Evolutionary conservation across 2,888 invertebrate species (phyloP), one percentile per base, ranked within the genome.

Genomic region (Drepana falcataria): DNA sequence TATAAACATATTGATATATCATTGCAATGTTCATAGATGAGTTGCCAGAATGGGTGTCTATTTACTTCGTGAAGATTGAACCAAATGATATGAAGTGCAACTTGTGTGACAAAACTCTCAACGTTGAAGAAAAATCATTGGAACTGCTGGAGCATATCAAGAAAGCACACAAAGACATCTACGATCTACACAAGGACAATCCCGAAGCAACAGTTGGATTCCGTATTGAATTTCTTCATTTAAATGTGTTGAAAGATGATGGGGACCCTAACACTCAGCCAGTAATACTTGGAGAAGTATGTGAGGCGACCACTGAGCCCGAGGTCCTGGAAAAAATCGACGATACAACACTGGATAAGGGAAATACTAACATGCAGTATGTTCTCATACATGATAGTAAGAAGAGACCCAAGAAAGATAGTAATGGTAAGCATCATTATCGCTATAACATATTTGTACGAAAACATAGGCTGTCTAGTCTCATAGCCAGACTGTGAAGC

Each of bases 141-240:
- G 71, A 76, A 34, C 65, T 85, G 1, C 47, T 85, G 2, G 64
- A 79, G 0, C 90, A 90, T 56, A 73, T 90, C 48, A 74, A 77
- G 60, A 48, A 49, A 1, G 58, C 55, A 0, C 90, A 90, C 53
- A 81, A 76, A 53, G 88, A 87, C 52, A 76, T 91, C 2, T 79
- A 81, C 37, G 81, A 85, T 0, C 69, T 91, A 0, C 90, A 91
- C 49, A 88, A 85, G 59, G 81, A 81, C n/a, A 83, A 81, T 56
- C 76, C 82, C 0, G 83, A 87, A 35, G 76, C 81, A 4, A 75
- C 78, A 0, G 81, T 87, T 0, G 87, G 89, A 2, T 91, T 86
- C 58, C 85, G 82, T 49, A 88, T 91, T 40, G 89, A 89, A 60
- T 89, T 89, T 58, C 69, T 90, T 3, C 79, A 87, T 56, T 66